Evolutionary conservation across 2,113 vertebrate genomes (phyloP), one percentile per base, ranked within the genome.

Genomic region (Saccopteryx leptura): DNA sequence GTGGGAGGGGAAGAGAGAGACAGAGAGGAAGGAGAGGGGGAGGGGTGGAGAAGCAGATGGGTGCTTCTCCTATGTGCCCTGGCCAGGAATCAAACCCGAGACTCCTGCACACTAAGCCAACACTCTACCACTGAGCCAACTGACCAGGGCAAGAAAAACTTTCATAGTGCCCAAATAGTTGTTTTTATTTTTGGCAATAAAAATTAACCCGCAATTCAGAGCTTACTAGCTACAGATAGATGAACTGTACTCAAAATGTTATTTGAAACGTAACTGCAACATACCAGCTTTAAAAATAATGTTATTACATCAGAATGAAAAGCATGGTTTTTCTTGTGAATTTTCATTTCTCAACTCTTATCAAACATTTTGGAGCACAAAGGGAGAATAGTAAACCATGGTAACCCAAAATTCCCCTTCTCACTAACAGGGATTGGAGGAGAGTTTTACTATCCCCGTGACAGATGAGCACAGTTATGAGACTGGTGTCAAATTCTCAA

Each of bases 141-240:
- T 3, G 39, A 39, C 39, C 39, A 39, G 39, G 39, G 9, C 6
- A 26, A 61, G 39, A 39, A 69, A 90, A 95, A 11, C 7, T 48
- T 28, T 39, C 8, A 48, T 10, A 5, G 1, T 52, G 83, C 65
- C 60, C 52, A 87, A 82, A 12, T 24, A 39, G 23, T 12, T 60
- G 39, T 26, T 9, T 13, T 46, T 39, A 39, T 39, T 23, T 24
- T 1, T 2, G 0, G 2, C 24, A 10, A 7, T 69, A n/a, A 85
- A 80, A 80, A 93, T 91, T 7, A 90, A 96, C 28, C 18, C 18
- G 4, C 11, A 87, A 58, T 81, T 90, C 18, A 81, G 79, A 91
- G 66, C 5, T 28, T 74, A 3, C 56, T 50, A 88, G 26, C 14
- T 66, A 31, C 28, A 60, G 24, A 26, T 17, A 50, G 26, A 56